Conservation (phyloP, 1,140 invertebrate genomes). For the Drosophila miranda region DNA sequence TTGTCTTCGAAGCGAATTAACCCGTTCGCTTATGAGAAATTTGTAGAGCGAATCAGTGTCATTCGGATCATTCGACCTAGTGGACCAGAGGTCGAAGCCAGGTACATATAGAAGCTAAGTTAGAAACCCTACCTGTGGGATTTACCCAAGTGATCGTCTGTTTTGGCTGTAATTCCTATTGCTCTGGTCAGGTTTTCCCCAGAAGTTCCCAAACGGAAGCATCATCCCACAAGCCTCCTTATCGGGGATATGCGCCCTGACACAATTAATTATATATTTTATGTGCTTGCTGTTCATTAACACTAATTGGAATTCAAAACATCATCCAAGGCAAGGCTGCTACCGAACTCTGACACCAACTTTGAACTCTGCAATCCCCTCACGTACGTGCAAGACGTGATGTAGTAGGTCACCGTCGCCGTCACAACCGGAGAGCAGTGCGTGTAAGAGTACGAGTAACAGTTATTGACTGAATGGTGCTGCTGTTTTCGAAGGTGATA, state of each 20-base stretch:
- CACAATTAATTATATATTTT: conserved; percentile 74
- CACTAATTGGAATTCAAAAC: conserved; percentile 69
- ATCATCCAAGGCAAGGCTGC: conserved; percentile 27
- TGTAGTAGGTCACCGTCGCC: conserved; percentile 44
- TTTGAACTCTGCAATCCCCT: conserved; percentile 3
- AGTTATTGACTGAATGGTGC: background rate
- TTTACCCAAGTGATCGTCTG: background rate
- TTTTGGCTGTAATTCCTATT: background rate
- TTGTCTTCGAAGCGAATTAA: too few species aligned
- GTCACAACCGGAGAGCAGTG: conserved; percentile 8
- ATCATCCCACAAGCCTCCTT: conserved; percentile 24
- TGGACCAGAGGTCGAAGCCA: too few species aligned
- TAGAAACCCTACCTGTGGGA: too few species aligned
- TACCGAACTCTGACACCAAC: conserved; percentile 7
- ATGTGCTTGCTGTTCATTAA: conserved; percentile 65
- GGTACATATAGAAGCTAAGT: too few species aligned
- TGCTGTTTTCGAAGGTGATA: conserved; percentile 27
- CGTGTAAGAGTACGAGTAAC: background rate
- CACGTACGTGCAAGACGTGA: conserved; percentile 37
- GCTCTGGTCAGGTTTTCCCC: background rate
- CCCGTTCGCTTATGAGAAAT: too few species aligned
- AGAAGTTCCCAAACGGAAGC: conserved; percentile 41
- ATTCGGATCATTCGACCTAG: too few species aligned
- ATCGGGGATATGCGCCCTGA: conserved; percentile 14
- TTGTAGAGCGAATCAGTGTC: too few species aligned